Conservation (phyloP, 2,888 invertebrate genomes). For the Pseudococcus jackbeardsleyi region DNA sequence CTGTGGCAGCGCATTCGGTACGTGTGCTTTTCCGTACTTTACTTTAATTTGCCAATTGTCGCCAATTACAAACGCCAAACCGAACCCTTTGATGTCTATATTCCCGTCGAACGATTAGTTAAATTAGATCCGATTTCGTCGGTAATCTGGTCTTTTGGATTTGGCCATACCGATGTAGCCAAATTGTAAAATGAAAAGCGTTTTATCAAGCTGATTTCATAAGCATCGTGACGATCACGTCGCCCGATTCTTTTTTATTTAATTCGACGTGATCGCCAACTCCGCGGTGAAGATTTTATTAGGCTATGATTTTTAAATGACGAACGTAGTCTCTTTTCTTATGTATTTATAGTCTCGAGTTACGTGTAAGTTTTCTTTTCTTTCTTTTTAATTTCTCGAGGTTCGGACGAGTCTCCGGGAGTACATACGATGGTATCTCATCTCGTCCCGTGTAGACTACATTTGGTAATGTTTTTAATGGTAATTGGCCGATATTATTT, state of each 20-base stretch:
- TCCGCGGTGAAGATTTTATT: not conserved
- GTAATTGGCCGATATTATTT: conserved; percentile 55
- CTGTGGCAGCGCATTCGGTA: conserved; percentile 34
- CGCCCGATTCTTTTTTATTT: not conserved
- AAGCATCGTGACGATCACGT: not conserved
- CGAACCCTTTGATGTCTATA: conserved; percentile 53
- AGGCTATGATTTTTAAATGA: conserved; percentile 14
- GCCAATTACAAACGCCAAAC: conserved; percentile 61
- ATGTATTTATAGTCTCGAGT: not conserved
- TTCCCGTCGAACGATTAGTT: conserved; percentile 41
- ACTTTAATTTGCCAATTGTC: conserved; percentile 62
- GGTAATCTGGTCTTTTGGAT: not conserved
- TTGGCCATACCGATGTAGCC: not conserved
- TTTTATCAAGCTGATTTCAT: not conserved
- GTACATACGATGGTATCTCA: conserved; percentile 17
- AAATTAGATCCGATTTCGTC: conserved; percentile 29
- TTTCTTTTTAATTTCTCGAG: not conserved
- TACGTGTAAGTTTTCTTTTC: not conserved
- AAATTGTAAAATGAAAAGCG: conserved; percentile 33
- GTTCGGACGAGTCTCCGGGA: not conserved
- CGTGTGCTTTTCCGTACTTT: conserved; percentile 47
- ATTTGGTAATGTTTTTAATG: conserved; percentile 55
- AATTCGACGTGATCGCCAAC: conserved; percentile 24
- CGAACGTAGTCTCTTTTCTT: not conserved
- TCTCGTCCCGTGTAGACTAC: not conserved